phyloP scores from a whole-genome alignment of 2,797 vertebrate species.

The Cossypha niveicapilla region DNA sequence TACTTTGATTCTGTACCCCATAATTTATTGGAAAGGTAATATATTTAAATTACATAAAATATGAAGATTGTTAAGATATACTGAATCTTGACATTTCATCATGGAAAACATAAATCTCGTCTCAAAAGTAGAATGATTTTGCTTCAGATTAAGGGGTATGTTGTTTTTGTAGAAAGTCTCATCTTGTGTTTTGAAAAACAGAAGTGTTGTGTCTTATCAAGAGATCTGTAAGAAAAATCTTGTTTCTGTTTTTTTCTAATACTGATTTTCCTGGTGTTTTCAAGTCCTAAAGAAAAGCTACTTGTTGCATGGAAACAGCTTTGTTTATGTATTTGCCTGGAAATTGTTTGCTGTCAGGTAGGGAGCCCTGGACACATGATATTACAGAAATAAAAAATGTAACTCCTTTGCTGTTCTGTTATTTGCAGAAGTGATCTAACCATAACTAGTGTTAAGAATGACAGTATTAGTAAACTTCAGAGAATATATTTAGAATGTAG shows the following conservation, averaged over 20 bases:
- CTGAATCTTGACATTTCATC: background rate
- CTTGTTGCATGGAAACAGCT: background rate
- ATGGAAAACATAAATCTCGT: background rate
- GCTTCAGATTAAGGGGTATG: background rate
- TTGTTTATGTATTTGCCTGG: background rate
- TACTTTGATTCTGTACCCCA: background rate
- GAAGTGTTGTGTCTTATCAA: background rate
- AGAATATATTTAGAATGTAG: background rate
- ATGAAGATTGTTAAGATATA: background rate
- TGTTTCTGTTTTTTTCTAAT: background rate
- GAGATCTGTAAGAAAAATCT: background rate
- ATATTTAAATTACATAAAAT: background rate
- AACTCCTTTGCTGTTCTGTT: background rate
- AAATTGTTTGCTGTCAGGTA: background rate
- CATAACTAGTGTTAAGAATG: background rate
- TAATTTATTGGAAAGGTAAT: background rate
- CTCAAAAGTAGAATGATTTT: background rate
- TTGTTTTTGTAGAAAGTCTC: background rate
- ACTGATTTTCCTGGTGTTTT: background rate
- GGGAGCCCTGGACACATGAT: background rate
- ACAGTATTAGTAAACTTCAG: background rate
- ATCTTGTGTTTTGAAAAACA: background rate
- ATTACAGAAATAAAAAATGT: background rate
- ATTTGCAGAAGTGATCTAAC: background rate
- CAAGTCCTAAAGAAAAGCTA: background rate